Conservation (phyloP, 2,113 vertebrate genomes). For the Sturnira hondurensis region DNA sequence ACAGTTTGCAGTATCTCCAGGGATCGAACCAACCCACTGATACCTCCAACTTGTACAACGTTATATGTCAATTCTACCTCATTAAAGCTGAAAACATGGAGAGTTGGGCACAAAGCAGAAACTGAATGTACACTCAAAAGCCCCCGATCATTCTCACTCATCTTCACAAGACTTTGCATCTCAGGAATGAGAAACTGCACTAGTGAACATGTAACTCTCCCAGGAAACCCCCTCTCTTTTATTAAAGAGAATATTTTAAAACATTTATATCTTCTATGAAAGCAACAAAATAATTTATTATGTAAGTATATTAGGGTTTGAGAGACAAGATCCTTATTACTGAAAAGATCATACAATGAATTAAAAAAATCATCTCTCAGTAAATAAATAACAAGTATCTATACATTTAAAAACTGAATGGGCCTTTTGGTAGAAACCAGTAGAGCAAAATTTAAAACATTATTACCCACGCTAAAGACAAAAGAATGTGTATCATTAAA, state of each 20-base stretch:
- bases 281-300: background rate
- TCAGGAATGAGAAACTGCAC: background rate
- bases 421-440: background rate
- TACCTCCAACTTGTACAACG: background rate
- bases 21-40: background rate
- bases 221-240: background rate
- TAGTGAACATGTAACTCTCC: background rate
- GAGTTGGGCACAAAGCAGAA: background rate
- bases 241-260: constrained; percentile 9
- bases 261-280: background rate
- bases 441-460: background rate
- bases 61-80: background rate
- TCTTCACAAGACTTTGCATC: background rate
- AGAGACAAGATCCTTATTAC: background rate
- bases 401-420: background rate
- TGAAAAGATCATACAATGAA: background rate
- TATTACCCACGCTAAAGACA: background rate
- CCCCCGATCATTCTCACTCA: background rate
- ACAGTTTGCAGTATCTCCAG: background rate
- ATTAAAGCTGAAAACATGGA: background rate
- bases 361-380: background rate
- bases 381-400: background rate
- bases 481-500: background rate
- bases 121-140: background rate
- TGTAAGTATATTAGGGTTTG: background rate